A percentile compares a stretch with the other conserved stretches of the same genome.
Evolutionary conservation across 2,113 vertebrate species (phyloP).

Genomic region (Tragulus kanchil): DNA sequence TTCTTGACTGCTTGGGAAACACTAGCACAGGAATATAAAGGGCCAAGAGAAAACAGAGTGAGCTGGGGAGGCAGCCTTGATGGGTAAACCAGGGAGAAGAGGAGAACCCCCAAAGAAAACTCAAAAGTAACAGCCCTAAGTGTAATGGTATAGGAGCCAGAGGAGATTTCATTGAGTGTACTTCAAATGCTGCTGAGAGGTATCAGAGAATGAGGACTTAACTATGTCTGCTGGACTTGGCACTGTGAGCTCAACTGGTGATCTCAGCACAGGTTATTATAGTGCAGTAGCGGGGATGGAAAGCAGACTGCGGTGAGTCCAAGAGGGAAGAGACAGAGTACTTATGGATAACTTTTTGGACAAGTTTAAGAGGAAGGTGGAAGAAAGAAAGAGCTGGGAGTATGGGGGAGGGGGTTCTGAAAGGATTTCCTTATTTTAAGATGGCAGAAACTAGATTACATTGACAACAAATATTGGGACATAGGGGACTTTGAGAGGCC

Average conservation of each 20-base stretch:
- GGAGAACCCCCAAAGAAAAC: neutral
- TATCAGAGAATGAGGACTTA: neutral
- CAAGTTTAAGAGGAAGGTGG: neutral
- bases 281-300: neutral
- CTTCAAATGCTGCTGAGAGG: neutral
- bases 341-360: neutral
- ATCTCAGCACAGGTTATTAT: neutral
- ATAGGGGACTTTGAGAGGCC: neutral
- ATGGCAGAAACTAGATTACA: neutral
- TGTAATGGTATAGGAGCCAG: neutral
- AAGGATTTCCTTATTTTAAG: constrained; percentile 59
- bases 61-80: neutral
- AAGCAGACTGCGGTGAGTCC: neutral
- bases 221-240: neutral
- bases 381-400: neutral
- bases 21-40: neutral
- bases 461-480: neutral
- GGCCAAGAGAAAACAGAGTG: neutral
- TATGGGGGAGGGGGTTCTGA: neutral
- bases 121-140: neutral
- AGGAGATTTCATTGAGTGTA: neutral
- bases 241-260: neutral
- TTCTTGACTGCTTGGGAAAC: constrained; percentile 25
- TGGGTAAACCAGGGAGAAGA: neutral
- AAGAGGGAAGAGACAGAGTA: neutral